Conservation (phyloP, 2,797 vertebrate species). For the Pitangus sulphuratus region DNA sequence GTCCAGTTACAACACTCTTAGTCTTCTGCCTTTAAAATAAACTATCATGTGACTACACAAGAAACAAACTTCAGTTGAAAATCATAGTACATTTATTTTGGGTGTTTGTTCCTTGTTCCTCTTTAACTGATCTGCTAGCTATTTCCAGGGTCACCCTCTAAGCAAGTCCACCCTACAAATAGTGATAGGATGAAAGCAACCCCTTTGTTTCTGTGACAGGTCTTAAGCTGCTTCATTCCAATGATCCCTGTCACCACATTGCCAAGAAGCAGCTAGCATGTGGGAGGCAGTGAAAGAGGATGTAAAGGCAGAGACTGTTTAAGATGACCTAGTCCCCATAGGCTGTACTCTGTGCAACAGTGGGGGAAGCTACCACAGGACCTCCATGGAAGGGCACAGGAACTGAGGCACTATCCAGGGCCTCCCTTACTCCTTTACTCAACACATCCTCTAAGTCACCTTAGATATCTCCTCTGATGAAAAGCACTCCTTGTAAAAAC, state of each 20-base stretch:
- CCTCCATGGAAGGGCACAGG: fast-evolving
- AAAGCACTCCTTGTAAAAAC: neutral
- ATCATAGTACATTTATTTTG: neutral
- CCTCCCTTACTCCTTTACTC: neutral
- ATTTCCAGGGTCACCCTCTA: neutral
- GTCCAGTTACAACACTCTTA: neutral
- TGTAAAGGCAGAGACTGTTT: neutral
- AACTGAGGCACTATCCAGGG: neutral
- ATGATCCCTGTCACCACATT: neutral
- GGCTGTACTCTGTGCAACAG: neutral
- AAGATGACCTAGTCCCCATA: neutral
- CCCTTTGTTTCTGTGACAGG: neutral
- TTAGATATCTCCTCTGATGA: neutral
- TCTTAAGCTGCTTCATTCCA: neutral
- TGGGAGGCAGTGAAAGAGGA: neutral
- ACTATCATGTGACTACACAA: neutral
- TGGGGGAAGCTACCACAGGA: neutral
- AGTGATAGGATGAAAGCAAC: neutral
- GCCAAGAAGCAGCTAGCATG: neutral
- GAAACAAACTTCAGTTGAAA: neutral
- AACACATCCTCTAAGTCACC: fast-evolving
- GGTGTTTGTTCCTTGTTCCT: neutral
- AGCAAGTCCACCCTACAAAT: neutral
- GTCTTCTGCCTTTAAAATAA: neutral
- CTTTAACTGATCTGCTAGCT: neutral